Evolutionary conservation across 23 tunicate species (phyloP).

Genomic region (Ciona savignyi): DNA sequence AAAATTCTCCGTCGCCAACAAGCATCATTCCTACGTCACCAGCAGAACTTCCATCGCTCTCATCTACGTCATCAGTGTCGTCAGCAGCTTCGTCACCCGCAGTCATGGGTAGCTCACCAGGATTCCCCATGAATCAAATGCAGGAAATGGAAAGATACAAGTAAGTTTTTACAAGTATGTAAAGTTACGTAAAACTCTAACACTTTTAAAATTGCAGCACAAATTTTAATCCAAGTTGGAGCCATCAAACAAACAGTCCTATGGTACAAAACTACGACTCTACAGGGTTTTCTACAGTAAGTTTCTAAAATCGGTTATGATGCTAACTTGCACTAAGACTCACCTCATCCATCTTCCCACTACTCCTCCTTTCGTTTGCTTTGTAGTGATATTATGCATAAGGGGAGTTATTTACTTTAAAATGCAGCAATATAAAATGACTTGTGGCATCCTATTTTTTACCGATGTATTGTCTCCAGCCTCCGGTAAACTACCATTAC

Average conservation of each 20-base stretch:
- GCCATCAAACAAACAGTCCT: not conserved
- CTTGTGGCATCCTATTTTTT: too few species aligned
- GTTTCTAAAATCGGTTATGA: too few species aligned
- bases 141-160: not conserved
- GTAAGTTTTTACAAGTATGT: not conserved
- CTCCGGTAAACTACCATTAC: not conserved
- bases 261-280: not conserved
- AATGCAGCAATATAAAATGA: too few species aligned
- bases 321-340: too few species aligned
- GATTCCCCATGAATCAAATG: not conserved
- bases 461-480: too few species aligned
- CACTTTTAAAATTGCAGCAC: not conserved
- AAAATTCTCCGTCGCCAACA: not conserved
- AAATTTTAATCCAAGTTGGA: not conserved
- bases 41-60: conserved; percentile 8
- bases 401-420: too few species aligned
- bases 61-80: conserved; percentile 28
- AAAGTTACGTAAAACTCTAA: too few species aligned
- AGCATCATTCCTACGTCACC: not conserved
- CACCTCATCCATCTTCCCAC: too few species aligned
- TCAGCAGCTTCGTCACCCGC: conserved; percentile 21
- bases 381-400: too few species aligned
- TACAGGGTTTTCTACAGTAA: too few species aligned
- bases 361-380: too few species aligned
- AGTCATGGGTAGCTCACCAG: conserved; percentile 12